Evolutionary conservation across 2,113 vertebrate species (phyloP), one percentile per base, ranked within the genome.

Genomic region (Scalopus aquaticus): DNA sequence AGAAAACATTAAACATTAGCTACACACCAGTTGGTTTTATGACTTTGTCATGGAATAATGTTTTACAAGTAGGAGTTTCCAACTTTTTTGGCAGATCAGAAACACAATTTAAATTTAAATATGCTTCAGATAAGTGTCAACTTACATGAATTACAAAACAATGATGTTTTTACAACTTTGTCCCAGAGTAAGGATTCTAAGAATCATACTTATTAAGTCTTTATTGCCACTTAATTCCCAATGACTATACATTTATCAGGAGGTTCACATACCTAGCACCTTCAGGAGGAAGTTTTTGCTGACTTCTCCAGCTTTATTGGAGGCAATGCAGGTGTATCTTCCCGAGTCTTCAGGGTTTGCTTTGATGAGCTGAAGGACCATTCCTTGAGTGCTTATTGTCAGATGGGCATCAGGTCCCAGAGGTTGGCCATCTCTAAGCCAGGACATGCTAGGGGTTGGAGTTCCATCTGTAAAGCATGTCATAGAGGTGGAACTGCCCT

Each of bases 251-350:
- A 60, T 51, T 37, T 28, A 28, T n/a, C 5, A 54, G 64, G 13
- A 16, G 13, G 35, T 84, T 17, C 44, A 93, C 98, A 96, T 98
- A 99, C 99, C 99, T 65, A 99, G 97, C 42, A 99, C 99, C 94
- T 98, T 99, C 8, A 99, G 97, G 69, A 96, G 89, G 60, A 99
- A 99, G 96, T 99, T 98, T 46, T 99, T 99, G 91, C 98, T 99
- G 73, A 96, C 97, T 88, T 99, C 99, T 32, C 99, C 99, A 0
- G 99, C 99, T 0, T 98, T 98, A 79, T 99, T 99, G 80, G 98
- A 97, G 22, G 99, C 99, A 58, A 98, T 37, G 12, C 99, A 99
- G 65, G 98, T 99, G 96, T 99, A 99, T 26, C 81, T 98, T 39
- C 99, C 99, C 0, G 98, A 96, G 60, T 99, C 98, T 11, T 96